Base-by-base conservation (phyloP, 2,888 invertebrate genomes). In the Lottia gigantea region DNA sequence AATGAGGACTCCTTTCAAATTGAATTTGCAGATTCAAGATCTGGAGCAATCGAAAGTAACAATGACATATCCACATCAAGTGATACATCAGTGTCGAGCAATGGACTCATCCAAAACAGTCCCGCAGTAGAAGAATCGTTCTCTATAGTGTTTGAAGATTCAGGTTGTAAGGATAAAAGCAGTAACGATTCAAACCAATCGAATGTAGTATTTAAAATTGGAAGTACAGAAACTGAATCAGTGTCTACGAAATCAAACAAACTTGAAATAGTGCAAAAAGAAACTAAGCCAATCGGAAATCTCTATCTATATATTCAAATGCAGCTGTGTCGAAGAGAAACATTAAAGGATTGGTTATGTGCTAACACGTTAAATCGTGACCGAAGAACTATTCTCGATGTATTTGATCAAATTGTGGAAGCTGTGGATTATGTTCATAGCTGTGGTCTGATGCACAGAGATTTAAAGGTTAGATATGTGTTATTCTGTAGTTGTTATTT, bases 391-490 rank as follows among this genome's bases (percentile, higher is more conserved):
- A 74, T 86, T 2, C 76, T 87, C 61, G 83, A 87, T 68, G 84
- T 88, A 49, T 89, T 88, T 81, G 83, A 84, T 71, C 97, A 99
- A 89, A 96, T 98, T 83, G 93, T 97, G 0, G 92, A 94, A 71
- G 98, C 98, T 0, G 97, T 99, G 2, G 95, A 96, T 78, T 99
- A 98, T 90, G 95, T 99, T 0, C 98, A 99, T 89, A 89, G 93
- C 0, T 93, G 94, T 77, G 95, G 95, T 0, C 91, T 98, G 0
- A 98, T 99, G 87, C 99, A 99, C 88, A 92, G 98, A 65, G 98
- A 98, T 89, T 91, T 98, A 55, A 98, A 98, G 91, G 95, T 95
- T 82, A 90, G 76, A 2, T 25, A 23, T 40, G 0, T 25, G 11
- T 11, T 31, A 1, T 31, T 40, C 11, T 40, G 11, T 40, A 6